These are phyloP conservation scores for Stichopus chloronotus DNA, from an alignment of 35 echinoderm and acorn worm species.

Conservation along the genomic window DNA sequence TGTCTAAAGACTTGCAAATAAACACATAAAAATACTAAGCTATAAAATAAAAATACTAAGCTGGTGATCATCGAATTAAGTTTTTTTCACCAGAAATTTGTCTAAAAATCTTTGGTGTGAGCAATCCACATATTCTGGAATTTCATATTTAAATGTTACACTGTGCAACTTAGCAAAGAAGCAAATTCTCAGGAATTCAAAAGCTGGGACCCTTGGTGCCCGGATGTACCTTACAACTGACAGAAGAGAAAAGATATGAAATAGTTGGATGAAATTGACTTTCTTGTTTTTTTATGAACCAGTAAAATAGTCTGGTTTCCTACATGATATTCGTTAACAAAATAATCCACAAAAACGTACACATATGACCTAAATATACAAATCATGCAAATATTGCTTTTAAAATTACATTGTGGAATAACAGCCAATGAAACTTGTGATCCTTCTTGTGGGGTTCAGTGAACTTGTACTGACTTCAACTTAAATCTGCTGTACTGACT, in stretches of 20 bases:
- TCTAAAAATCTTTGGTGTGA: too few species aligned
- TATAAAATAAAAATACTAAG: too few species aligned
- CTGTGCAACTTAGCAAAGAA: too few species aligned
- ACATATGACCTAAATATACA: neutral
- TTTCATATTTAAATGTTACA: too few species aligned
- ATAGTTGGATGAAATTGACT: neutral
- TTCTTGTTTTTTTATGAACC: neutral
- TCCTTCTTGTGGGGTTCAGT: too few species aligned
- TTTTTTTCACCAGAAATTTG: too few species aligned
- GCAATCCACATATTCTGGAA: too few species aligned
- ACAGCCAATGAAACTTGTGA: neutral
- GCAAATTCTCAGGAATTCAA: too few species aligned
- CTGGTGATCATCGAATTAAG: too few species aligned
- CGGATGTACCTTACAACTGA: neutral
- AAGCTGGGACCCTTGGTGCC: too few species aligned
- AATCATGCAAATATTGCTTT: neutral
- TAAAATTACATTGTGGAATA: neutral
- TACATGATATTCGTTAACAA: slow-evolving; percentile 17
- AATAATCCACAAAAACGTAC: neutral
- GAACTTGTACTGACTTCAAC: neutral
- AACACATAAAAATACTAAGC: too few species aligned
- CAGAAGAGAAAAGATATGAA: neutral
- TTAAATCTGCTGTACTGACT: neutral
- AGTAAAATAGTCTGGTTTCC: neutral
- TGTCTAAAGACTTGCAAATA: too few species aligned